Conservation (phyloP, 2,888 invertebrate species). For the Brachypalpus laphriformis region DNA sequence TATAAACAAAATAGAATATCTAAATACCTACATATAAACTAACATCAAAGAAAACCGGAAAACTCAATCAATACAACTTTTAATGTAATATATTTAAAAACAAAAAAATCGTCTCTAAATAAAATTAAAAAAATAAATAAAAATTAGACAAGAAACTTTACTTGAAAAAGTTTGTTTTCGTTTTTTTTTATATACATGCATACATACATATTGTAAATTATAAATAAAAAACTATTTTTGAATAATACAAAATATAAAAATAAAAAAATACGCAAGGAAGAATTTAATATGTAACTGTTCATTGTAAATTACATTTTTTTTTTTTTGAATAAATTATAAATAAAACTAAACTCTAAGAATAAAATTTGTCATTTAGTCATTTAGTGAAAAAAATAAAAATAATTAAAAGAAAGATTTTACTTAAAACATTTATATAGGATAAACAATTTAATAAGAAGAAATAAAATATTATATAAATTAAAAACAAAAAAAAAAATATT, state of each 20-base stretch:
- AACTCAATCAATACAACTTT: conserved; percentile 61
- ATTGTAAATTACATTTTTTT: conserved; percentile 60
- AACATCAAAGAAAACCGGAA: conserved; percentile 50
- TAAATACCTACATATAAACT: conserved; percentile 21
- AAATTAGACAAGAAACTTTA: conserved; percentile 6
- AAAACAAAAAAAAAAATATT: conserved; percentile 40
- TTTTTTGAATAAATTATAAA: conserved; percentile 23
- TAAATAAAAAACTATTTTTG: conserved; percentile 64
- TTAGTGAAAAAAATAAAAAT: conserved; percentile 24
- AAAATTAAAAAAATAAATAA: too few species aligned
- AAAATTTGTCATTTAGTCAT: conserved; percentile 64
- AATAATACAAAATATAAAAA: conserved; percentile 53
- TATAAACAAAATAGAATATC: conserved; percentile 36
- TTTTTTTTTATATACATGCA: conserved; percentile 37
- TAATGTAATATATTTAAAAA: conserved; percentile 49
- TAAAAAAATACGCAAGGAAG: conserved; percentile 33
- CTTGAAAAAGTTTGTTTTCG: conserved; percentile 21
- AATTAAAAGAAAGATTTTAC: conserved; percentile 40
- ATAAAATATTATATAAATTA: conserved; percentile 23
- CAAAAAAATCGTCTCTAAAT: too few species aligned
- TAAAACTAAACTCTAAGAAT: conserved; percentile 45
- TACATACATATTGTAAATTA: conserved; percentile 56
- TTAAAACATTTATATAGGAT: conserved; percentile 46
- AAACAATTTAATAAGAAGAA: conserved; percentile 56
- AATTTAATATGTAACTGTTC: conserved; percentile 70